Evolutionary conservation across 2,888 invertebrate genomes (phyloP).

Genomic region (Oligia strigilis): DNA sequence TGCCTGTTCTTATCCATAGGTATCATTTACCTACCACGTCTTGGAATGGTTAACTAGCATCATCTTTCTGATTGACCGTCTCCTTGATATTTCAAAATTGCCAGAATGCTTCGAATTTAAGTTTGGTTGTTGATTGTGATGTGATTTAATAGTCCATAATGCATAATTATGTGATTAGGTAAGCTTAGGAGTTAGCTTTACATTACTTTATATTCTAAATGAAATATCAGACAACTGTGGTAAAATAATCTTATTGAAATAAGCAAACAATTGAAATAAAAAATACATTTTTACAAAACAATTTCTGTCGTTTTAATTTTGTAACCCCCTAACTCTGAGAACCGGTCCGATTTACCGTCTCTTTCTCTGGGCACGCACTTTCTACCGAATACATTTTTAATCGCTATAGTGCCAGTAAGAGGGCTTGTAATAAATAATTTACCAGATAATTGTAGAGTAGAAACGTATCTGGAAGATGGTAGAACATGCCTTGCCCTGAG

Average conservation of each 20-base stretch:
- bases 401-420: not conserved
- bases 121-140: not conserved
- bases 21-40: too few species aligned
- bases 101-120: too few species aligned
- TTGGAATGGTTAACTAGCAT: too few species aligned
- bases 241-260: conserved; percentile 3
- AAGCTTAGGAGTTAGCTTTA: not conserved
- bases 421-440: not conserved
- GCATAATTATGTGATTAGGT: not conserved
- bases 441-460: not conserved
- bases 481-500: not conserved
- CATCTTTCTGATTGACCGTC: too few species aligned
- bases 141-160: not conserved
- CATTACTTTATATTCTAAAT: conserved; percentile 9
- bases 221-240: not conserved
- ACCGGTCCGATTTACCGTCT: not conserved
- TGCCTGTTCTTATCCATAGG: too few species aligned
- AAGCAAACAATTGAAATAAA: not conserved
- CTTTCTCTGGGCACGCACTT: not conserved
- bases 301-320: conserved; percentile 4
- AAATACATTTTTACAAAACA: conserved; percentile 3
- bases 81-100: too few species aligned
- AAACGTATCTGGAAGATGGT: not conserved
- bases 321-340: not conserved
- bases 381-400: not conserved